A percentile compares a stretch with the other conserved stretches of the same genome.
Conservation (phyloP, 1,140 invertebrate species). For the Trichogramma pretiosum region DNA sequence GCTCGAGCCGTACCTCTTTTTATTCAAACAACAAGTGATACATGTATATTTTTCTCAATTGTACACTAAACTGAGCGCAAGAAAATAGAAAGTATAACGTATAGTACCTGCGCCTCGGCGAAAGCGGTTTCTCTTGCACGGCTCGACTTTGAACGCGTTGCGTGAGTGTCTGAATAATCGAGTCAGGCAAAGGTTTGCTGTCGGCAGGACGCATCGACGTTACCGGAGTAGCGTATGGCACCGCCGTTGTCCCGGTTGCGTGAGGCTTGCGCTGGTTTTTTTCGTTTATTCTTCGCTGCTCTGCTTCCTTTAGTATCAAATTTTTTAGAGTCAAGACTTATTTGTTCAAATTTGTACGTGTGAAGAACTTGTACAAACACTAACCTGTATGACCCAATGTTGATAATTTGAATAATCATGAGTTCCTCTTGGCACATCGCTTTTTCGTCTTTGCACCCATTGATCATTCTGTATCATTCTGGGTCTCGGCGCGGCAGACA, state of each 20-base stretch:
- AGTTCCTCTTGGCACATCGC: conserved; percentile 46
- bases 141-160: conserved; percentile 61
- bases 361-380: background rate
- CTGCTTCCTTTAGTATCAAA: conserved; percentile 65
- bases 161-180: conserved; percentile 63
- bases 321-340: too few relatives aligned
- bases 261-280: conserved; percentile 50
- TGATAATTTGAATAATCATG: conserved; percentile 68
- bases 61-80: background rate
- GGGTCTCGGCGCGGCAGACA: conserved; percentile 68
- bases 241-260: conserved; percentile 41
- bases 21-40: too few relatives aligned
- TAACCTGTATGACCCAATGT: conserved; percentile 78
- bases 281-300: conserved; percentile 71
- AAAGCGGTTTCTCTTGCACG: conserved; percentile 42
- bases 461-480: conserved; percentile 59
- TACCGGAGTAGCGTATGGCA: conserved; percentile 33
- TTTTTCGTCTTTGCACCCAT: conserved; percentile 62
- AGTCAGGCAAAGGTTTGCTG: conserved; percentile 56
- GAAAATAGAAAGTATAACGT: conserved; percentile 6
- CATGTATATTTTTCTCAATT: too few relatives aligned
- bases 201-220: conserved; percentile 31
- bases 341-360: background rate
- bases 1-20: too few relatives aligned
- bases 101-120: conserved; percentile 44